These are phyloP conservation scores for Psilopogon haemacephalus DNA, from an alignment of 2,113 vertebrate genomes.

Conservation along the genomic window DNA sequence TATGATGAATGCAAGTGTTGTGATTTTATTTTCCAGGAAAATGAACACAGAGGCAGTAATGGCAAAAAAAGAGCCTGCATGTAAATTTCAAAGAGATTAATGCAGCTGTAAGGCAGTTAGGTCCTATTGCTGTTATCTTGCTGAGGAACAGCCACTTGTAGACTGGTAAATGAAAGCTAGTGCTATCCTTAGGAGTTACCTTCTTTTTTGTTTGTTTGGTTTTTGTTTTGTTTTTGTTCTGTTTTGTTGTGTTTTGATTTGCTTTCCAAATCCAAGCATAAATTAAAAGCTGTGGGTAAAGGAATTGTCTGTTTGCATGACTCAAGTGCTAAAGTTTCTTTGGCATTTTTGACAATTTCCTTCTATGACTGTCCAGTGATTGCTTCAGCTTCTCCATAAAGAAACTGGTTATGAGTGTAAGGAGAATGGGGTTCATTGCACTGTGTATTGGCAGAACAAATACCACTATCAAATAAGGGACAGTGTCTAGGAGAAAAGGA, in stretches of 20 bases:
- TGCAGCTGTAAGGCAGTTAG: neutral
- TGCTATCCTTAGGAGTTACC: slow-evolving; percentile 15
- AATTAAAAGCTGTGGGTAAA: slow-evolving; percentile 40
- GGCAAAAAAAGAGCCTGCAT: neutral
- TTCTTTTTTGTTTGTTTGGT: too few species aligned
- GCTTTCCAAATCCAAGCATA: slow-evolving; percentile 64
- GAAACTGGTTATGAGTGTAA: slow-evolving; percentile 82
- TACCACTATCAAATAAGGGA: slow-evolving; percentile 81
- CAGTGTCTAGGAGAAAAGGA: slow-evolving; percentile 64
- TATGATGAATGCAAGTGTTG: neutral
- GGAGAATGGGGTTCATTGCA: slow-evolving; percentile 83
- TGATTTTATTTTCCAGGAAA: neutral
- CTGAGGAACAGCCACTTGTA: neutral
- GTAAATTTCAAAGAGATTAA: neutral
- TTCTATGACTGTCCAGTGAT: slow-evolving; percentile 75
- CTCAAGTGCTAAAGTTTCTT: slow-evolving; percentile 75
- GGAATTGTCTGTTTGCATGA: slow-evolving; percentile 64
- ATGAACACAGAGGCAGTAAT: neutral
- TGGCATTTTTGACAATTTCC: slow-evolving; percentile 64
- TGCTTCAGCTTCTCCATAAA: slow-evolving; percentile 84
- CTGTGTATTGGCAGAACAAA: slow-evolving; percentile 85
- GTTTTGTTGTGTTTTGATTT: neutral
- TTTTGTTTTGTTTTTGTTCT: too few species aligned
- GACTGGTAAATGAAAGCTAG: slow-evolving; percentile 43
- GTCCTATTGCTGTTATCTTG: neutral